Percentiles rank a stretch among this genome's conserved stretches.
phyloP scores from a whole-genome alignment of 2,113 vertebrate species.

The Holacanthus passer region DNA sequence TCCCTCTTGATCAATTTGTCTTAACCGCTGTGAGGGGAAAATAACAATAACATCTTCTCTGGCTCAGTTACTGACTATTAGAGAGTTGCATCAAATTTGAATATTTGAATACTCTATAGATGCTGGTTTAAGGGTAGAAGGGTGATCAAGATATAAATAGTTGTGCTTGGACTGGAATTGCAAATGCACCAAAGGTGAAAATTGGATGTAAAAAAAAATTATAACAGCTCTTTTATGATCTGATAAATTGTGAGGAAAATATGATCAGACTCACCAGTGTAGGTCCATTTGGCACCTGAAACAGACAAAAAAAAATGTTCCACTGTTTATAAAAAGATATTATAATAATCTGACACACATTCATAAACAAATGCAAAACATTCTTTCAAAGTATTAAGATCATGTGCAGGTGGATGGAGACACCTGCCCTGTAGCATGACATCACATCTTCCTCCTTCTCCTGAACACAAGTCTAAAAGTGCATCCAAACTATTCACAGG shows the following conservation, averaged over 20 bases:
- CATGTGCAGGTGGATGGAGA: conserved; percentile 28
- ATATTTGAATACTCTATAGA: not conserved
- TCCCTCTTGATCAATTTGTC: not conserved
- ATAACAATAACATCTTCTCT: conserved; percentile 8
- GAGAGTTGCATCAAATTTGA: conserved; percentile 8
- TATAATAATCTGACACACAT: no score
- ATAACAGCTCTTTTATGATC: not conserved
- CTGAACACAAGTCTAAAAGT: not conserved
- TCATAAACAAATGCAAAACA: not conserved
- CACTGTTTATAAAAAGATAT: no score
- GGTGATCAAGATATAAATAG: not conserved
- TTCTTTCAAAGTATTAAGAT: not conserved
- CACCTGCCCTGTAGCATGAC: conserved; percentile 38
- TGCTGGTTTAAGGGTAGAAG: not conserved
- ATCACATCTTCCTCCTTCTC: not conserved
- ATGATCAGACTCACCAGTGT: conserved; percentile 87
- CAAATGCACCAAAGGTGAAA: not conserved
- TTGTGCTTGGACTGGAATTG: not conserved
- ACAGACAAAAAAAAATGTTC: conserved; percentile 55
- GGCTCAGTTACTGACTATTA: not conserved
- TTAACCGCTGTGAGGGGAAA: not conserved
- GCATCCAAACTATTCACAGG: not conserved
- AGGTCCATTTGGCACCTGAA: conserved; percentile 91
- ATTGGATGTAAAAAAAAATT: not conserved
- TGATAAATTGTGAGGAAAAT: conserved; percentile 24